phyloP scores from a whole-genome alignment of 2,113 vertebrate species.

The Xerus inauris region DNA sequence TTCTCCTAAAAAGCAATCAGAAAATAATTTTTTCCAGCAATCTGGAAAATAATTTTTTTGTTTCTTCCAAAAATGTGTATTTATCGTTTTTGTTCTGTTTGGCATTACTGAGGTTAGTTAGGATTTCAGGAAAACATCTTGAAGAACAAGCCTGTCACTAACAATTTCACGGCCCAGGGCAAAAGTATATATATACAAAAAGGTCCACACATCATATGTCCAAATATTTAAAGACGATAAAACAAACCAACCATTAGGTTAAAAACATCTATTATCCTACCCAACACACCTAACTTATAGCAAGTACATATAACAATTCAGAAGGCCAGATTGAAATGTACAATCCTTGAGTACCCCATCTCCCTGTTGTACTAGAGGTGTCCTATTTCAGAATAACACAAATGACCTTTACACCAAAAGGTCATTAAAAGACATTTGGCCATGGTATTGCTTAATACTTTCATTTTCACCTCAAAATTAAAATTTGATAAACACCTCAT shows the following conservation, averaged over 20 bases:
- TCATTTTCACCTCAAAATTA: constrained; percentile 53
- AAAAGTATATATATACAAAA: too few species aligned
- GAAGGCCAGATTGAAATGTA: background rate
- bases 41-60: too few species aligned
- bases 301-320: background rate
- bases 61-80: too few species aligned
- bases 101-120: too few species aligned
- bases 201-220: background rate
- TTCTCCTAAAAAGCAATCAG: too few species aligned
- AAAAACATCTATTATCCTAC: constrained; percentile 23
- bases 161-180: too few species aligned
- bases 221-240: constrained; percentile 62
- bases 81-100: too few species aligned
- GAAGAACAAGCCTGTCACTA: too few species aligned
- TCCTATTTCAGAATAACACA: background rate
- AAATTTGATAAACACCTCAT: background rate
- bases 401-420: constrained; percentile 5
- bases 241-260: constrained; percentile 28
- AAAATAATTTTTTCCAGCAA: too few species aligned
- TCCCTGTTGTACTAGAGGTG: background rate
- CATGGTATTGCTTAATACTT: background rate
- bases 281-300: constrained; percentile 13
- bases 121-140: too few species aligned
- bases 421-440: background rate
- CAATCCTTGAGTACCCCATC: background rate